Percentiles rank a stretch among this genome's conserved stretches.
Evolutionary conservation across 2,113 vertebrate genomes (phyloP).

Genomic region (Protobothrops flavoviridis): DNA sequence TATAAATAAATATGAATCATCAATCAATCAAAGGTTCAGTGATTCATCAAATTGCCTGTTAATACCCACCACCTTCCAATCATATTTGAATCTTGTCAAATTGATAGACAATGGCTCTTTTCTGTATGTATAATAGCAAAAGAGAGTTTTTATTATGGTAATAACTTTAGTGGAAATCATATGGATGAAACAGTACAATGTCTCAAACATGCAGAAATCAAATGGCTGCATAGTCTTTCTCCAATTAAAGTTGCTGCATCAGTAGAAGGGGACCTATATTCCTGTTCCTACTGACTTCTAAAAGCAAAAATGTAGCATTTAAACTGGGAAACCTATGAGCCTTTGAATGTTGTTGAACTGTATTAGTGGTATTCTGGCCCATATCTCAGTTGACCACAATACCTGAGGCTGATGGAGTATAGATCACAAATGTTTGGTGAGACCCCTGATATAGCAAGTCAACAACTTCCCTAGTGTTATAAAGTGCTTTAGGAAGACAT

Average conservation of each 20-base stretch:
- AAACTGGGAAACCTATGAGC: background rate
- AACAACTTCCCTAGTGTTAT: background rate
- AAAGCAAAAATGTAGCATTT: background rate
- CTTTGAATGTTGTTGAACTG: background rate
- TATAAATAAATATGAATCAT: background rate
- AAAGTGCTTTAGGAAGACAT: conserved; percentile 55
- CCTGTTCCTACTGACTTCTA: background rate
- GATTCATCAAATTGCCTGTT: background rate
- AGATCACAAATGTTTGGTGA: background rate
- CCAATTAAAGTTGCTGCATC: background rate
- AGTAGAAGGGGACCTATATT: background rate
- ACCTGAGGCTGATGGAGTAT: background rate
- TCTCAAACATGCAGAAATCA: background rate
- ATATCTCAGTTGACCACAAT: background rate
- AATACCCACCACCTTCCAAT: background rate
- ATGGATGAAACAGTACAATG: background rate
- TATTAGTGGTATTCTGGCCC: background rate
- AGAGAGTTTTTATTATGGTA: background rate
- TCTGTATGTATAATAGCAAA: background rate
- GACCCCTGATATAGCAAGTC: background rate
- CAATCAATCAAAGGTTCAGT: background rate
- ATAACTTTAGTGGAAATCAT: background rate
- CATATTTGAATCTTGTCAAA: background rate
- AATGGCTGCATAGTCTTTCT: background rate
- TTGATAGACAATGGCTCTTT: background rate